Conservation (phyloP, 2,113 vertebrate species). For the Cacatua alba region DNA sequence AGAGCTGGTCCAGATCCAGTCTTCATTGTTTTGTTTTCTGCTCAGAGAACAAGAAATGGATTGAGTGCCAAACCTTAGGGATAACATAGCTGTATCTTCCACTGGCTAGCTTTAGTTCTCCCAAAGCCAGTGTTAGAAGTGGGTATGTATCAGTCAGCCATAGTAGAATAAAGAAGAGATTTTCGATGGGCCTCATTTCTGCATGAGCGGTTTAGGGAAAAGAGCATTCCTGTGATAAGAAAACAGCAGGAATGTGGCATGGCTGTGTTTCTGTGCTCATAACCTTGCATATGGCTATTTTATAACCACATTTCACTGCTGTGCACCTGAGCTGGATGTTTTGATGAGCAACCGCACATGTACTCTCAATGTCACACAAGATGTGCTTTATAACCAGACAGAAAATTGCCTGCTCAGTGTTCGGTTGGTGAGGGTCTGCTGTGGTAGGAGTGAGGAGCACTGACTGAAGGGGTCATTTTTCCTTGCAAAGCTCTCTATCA, state of each 20-base stretch:
- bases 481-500: neutral
- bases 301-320: neutral
- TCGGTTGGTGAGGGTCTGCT: neutral
- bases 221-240: neutral
- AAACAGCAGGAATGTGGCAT: neutral
- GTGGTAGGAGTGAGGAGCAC: accelerated
- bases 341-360: neutral
- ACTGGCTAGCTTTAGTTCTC: neutral
- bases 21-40: neutral
- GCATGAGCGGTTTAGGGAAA: neutral
- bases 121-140: accelerated
- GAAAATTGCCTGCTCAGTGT: neutral
- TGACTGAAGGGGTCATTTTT: neutral
- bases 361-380: neutral
- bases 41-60: neutral
- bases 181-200: neutral
- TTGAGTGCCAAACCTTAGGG: accelerated
- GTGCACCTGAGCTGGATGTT: neutral
- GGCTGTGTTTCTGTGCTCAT: neutral
- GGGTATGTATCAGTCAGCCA: neutral
- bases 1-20: neutral
- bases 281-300: neutral
- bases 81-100: neutral
- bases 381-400: neutral
- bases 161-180: accelerated